These are phyloP conservation scores for Timandra comae DNA, from an alignment of 2,888 invertebrate genomes.

Conservation along the genomic window DNA sequence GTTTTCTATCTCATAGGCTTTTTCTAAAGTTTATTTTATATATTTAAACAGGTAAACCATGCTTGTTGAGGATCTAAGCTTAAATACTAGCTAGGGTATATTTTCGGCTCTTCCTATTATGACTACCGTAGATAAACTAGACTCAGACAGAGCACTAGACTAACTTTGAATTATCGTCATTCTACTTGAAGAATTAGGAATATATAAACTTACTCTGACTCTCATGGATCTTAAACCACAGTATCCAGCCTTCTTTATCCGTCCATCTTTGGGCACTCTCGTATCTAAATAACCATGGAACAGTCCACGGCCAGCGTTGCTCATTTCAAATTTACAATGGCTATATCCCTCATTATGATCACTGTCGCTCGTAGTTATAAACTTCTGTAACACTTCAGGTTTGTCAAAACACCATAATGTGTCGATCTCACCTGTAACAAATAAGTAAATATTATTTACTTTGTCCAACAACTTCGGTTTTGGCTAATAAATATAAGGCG, in stretches of 20 bases:
- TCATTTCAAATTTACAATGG: slow-evolving; percentile 82
- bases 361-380: slow-evolving; percentile 85
- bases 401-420: slow-evolving; percentile 84
- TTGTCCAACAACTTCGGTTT: no score
- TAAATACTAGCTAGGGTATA: no score
- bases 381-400: slow-evolving; percentile 79
- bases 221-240: slow-evolving; percentile 85
- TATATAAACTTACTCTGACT: slow-evolving; percentile 79
- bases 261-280: slow-evolving; percentile 87
- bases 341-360: slow-evolving; percentile 90
- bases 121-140: no score
- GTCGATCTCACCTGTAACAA: slow-evolving; percentile 81
- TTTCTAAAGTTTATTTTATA: no score
- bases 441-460: not conserved
- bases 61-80: no score
- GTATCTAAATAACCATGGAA: slow-evolving; percentile 84
- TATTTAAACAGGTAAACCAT: no score
- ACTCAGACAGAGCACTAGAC: no score
- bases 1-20: no score
- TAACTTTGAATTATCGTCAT: no score
- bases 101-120: no score
- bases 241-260: slow-evolving; percentile 86
- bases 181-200: no score
- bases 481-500: no score
- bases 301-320: slow-evolving; percentile 80